Percentiles rank a stretch among this genome's conserved stretches.
phyloP scores from a whole-genome alignment of 2,888 invertebrate genomes.

The Phanerotoma sp. region DNA sequence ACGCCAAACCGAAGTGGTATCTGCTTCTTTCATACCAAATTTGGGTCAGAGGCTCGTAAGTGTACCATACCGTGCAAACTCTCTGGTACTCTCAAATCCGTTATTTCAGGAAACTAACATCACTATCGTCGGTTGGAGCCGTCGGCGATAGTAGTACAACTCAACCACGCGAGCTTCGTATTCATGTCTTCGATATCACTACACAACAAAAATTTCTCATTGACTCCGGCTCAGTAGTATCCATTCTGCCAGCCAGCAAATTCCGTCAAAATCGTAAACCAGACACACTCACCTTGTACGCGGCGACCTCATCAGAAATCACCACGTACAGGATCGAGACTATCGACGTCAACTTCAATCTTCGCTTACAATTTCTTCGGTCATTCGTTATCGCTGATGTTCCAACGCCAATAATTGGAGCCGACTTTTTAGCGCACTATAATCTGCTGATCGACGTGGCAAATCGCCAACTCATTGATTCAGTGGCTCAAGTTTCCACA shows the following conservation, averaged over 20 bases:
- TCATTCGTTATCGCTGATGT: slow-evolving; percentile 17
- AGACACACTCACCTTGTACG: slow-evolving; percentile 2
- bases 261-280: background rate
- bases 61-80: background rate
- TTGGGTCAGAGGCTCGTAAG: background rate
- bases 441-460: slow-evolving; percentile 18
- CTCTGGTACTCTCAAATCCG: background rate
- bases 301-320: slow-evolving; percentile 16
- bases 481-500: background rate
- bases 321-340: slow-evolving; percentile 11
- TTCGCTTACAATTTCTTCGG: slow-evolving; percentile 11
- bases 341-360: slow-evolving; percentile 11
- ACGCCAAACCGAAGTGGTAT: no score
- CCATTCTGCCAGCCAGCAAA: slow-evolving; percentile 16
- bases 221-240: slow-evolving; percentile 30
- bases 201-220: slow-evolving; percentile 21
- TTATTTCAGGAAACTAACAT: background rate
- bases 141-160: background rate
- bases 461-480: slow-evolving; percentile 8
- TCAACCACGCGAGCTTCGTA: background rate
- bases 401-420: slow-evolving; percentile 11
- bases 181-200: background rate
- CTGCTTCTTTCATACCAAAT: background rate
- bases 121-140: background rate
- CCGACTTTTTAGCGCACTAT: slow-evolving; percentile 14